Evolutionary conservation across 2,113 vertebrate genomes (phyloP).

Genomic region (Charadrius vociferus): DNA sequence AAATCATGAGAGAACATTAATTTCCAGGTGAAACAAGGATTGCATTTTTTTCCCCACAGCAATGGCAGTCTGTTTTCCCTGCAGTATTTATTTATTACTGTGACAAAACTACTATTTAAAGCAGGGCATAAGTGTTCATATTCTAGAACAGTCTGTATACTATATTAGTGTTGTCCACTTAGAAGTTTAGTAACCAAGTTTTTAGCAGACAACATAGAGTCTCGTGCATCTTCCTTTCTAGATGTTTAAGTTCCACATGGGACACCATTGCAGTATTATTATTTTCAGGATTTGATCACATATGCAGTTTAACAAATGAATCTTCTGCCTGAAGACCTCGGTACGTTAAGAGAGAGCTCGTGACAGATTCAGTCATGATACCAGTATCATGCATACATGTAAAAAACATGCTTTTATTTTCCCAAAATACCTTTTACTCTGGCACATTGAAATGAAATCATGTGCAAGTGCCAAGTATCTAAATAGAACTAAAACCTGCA

Average conservation of each 20-base stretch:
- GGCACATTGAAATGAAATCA: not conserved
- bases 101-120: not conserved
- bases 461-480: not conserved
- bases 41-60: not conserved
- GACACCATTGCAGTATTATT: not conserved
- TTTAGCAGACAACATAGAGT: not conserved
- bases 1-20: not conserved
- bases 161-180: not conserved
- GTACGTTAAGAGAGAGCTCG: not conserved
- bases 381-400: not conserved
- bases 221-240: not conserved
- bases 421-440: not conserved
- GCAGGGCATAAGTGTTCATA: not conserved
- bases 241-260: not conserved
- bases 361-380: not conserved
- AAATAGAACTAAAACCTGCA: not conserved
- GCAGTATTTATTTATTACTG: not conserved
- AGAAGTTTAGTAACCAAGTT: not conserved
- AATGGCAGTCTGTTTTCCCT: not conserved
- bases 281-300: not conserved
- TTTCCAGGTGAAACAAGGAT: not conserved
- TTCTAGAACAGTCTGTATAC: not conserved
- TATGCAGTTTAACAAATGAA: not conserved
- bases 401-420: not conserved
- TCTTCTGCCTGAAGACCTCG: not conserved